These are phyloP conservation scores for Drosophila setifemur DNA, from an alignment of 1,140 invertebrate species.

Conservation along the genomic window DNA sequence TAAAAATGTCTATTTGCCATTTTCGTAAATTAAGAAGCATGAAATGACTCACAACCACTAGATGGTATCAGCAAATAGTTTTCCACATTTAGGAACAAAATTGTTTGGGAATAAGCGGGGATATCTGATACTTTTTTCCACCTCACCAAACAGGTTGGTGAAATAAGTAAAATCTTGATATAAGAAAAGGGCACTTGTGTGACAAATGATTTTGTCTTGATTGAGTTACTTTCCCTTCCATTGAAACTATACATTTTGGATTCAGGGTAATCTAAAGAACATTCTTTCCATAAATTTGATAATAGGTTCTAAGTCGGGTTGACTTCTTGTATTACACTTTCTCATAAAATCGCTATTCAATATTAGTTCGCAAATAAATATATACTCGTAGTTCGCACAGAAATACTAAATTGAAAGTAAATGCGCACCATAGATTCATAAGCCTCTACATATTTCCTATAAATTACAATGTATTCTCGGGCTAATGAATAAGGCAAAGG, in stretches of 20 bases:
- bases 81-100: constrained; percentile 7
- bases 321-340: constrained; percentile 45
- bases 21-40: background rate
- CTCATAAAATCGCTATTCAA: constrained; percentile 16
- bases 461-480: constrained; percentile 52
- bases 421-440: constrained; percentile 24
- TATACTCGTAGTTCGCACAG: background rate
- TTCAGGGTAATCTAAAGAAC: too few relatives aligned
- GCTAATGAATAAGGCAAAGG: background rate
- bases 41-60: constrained; percentile 5
- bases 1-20: background rate
- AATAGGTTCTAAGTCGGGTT: constrained; percentile 5
- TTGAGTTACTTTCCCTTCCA: too few relatives aligned
- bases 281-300: background rate
- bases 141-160: background rate
- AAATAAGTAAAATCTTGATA: background rate
- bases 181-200: background rate
- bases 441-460: constrained; percentile 46
- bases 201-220: background rate
- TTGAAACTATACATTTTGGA: too few relatives aligned
- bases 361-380: constrained; percentile 15
- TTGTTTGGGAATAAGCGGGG: constrained; percentile 38
- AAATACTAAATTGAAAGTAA: background rate
- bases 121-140: constrained; percentile 57
- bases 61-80: constrained; percentile 33